A percentile compares a stretch with the other conserved stretches of the same genome.
phyloP scores from a whole-genome alignment of 2,113 vertebrate genomes.

The Brachirus orientalis region DNA sequence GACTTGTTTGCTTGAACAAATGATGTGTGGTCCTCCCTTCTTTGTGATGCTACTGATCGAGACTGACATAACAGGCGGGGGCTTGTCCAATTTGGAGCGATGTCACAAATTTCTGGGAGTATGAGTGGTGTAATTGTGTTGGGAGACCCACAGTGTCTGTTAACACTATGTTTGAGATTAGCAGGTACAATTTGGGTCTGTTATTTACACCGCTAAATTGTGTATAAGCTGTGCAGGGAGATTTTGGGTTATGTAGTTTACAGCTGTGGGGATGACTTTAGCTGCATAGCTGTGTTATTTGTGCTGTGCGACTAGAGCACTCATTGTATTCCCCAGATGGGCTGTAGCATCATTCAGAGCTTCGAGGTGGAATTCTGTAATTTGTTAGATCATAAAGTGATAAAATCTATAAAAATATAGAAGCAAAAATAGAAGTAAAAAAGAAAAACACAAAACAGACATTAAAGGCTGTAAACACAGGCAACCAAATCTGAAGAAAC shows the following conservation, averaged over 20 bases:
- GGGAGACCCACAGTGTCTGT: neutral
- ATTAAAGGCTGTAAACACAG: neutral
- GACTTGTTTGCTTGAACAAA: neutral
- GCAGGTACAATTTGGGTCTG: neutral
- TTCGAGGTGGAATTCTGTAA: neutral
- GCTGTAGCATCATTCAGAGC: neutral
- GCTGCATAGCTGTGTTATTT: neutral
- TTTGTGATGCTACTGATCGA: neutral
- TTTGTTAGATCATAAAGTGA: neutral
- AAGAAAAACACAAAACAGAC: neutral
- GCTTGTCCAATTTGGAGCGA: neutral
- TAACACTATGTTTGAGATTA: neutral
- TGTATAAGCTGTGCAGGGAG: neutral
- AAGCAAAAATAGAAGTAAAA: neutral
- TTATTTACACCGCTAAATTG: neutral
- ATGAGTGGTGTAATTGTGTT: neutral
- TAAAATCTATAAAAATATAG: neutral
- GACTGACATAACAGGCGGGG: neutral
- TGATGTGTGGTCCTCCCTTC: neutral
- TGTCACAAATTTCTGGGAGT: neutral
- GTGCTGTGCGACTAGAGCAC: neutral
- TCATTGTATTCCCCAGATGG: neutral
- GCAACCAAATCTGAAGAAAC: neutral
- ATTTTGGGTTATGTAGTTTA: neutral
- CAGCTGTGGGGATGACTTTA: neutral